Evolutionary conservation across 2,888 invertebrate genomes (phyloP).

Genomic region (Geophilus truncorum): DNA sequence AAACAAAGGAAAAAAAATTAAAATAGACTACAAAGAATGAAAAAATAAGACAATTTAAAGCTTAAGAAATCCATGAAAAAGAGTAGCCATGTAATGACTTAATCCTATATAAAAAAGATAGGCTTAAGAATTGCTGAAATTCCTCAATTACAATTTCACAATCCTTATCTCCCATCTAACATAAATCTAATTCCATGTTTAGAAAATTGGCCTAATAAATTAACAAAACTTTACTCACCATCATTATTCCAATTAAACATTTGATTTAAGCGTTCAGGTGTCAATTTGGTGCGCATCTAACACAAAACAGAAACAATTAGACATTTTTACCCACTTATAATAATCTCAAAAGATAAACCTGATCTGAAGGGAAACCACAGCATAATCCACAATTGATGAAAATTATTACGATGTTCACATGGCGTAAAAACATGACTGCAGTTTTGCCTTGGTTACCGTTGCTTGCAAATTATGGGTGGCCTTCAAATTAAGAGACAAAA

Average conservation of each 20-base stretch:
- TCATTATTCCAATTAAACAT: constrained; percentile 24
- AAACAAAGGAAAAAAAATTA: neutral
- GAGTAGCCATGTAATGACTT: neutral
- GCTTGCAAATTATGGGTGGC: constrained; percentile 23
- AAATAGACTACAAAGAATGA: neutral
- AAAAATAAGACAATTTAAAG: neutral
- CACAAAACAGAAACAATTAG: neutral
- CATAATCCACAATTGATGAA: constrained; percentile 5
- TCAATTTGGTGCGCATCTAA: neutral
- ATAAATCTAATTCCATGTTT: neutral
- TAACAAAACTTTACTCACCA: neutral
- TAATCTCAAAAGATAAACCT: neutral
- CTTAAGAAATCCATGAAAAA: neutral
- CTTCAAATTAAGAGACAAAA: neutral
- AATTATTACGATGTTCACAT: constrained; percentile 22
- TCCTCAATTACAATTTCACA: neutral
- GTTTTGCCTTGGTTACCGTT: constrained; percentile 14
- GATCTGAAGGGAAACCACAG: constrained; percentile 18
- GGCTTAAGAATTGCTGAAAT: neutral
- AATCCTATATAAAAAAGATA: neutral
- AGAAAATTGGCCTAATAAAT: neutral
- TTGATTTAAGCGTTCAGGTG: neutral
- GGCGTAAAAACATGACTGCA: constrained; percentile 24
- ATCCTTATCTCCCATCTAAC: neutral
- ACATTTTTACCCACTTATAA: neutral